A percentile compares a stretch with the other conserved stretches of the same genome.
Conservation (phyloP, 2,888 invertebrate species). For the Andrena haemorrhoa region DNA sequence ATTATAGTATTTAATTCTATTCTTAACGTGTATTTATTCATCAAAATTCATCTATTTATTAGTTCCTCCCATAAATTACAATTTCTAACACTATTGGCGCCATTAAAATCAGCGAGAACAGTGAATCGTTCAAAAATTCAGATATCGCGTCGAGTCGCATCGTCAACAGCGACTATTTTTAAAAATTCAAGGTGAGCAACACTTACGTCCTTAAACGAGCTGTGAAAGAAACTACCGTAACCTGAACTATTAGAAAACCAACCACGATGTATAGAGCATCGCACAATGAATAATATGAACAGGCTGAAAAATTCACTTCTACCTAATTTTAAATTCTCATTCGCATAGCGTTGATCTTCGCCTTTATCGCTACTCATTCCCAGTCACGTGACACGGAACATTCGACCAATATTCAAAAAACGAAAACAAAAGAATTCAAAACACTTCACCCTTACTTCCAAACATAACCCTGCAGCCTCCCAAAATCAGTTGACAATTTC, state of each 20-base stretch:
- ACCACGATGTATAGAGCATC: not conserved
- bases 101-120: not conserved
- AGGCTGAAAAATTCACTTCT: not conserved
- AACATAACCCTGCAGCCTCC: not conserved
- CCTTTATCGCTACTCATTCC: not conserved
- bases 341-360: not conserved
- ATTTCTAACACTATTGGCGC: not conserved
- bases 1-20: too few relatives aligned
- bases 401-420: not conserved
- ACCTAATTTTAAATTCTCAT: slow-evolving; percentile 26
- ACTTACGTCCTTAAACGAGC: not conserved
- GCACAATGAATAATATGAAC: not conserved
- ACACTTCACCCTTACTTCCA: not conserved
- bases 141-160: not conserved
- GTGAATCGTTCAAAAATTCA: not conserved
- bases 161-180: not conserved
- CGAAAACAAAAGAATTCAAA: not conserved
- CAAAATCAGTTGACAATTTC: too few relatives aligned
- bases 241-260: not conserved
- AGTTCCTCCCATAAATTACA: not conserved
- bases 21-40: too few relatives aligned
- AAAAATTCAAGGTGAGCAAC: slow-evolving; percentile 16
- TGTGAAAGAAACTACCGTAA: not conserved
- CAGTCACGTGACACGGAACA: not conserved
- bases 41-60: too few relatives aligned